Percentiles rank a stretch among this genome's conserved stretches.
phyloP scores from a whole-genome alignment of 2,888 invertebrate species.

The Mesorhabditis belari region DNA sequence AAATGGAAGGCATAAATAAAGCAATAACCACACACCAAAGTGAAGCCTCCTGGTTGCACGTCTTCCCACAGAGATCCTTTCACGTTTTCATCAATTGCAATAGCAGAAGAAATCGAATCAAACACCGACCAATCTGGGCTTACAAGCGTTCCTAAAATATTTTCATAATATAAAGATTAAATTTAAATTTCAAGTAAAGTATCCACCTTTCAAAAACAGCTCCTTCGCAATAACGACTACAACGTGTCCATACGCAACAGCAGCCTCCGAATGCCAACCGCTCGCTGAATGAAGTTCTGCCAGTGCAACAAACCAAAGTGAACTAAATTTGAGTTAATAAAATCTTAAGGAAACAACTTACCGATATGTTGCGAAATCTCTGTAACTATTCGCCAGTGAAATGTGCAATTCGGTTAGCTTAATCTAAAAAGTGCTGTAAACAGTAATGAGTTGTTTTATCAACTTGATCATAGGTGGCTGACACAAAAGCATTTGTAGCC shows the following conservation, averaged over 20 bases:
- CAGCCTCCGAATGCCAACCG: constrained; percentile 77
- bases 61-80: constrained; percentile 16
- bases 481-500: constrained; percentile 84
- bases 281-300: constrained; percentile 65
- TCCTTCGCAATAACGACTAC: constrained; percentile 91
- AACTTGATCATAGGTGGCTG: constrained; percentile 85
- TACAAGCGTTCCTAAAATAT: constrained; percentile 6
- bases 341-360: too few species aligned
- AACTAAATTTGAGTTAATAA: constrained; percentile 69
- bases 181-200: neutral
- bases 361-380: constrained; percentile 75
- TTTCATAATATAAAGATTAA: neutral
- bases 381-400: constrained; percentile 56
- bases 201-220: constrained; percentile 63
- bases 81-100: constrained; percentile 32
- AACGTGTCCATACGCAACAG: constrained; percentile 87
- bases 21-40: constrained; percentile 55
- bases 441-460: too few species aligned
- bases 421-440: constrained; percentile 30
- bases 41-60: constrained; percentile 44
- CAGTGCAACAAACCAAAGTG: constrained; percentile 77
- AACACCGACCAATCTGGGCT: constrained; percentile 42
- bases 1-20: constrained; percentile 57
- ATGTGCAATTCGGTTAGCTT: constrained; percentile 58
- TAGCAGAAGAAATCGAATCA: constrained; percentile 34